Conservation (phyloP, 2,113 vertebrate genomes). For the Quiscalus mexicanus region DNA sequence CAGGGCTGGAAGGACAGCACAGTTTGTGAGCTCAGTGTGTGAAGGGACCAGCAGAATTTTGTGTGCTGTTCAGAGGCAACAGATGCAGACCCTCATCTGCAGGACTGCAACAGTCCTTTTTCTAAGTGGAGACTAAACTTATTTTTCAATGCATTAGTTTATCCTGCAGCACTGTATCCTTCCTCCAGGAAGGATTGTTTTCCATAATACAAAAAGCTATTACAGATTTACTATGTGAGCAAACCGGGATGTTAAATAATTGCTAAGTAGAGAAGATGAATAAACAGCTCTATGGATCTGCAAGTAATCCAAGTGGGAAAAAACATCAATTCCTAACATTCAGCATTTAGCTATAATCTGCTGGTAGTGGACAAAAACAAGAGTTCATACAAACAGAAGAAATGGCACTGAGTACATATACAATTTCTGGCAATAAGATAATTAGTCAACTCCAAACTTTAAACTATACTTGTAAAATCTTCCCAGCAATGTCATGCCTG, state of each 20-base stretch:
- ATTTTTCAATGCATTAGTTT: conserved; percentile 2
- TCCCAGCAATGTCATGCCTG: neutral
- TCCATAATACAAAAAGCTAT: conserved; percentile 15
- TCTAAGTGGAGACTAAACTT: neutral
- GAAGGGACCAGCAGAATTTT: neutral
- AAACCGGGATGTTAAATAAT: conserved; percentile 2
- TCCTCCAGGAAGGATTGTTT: neutral
- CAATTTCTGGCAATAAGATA: neutral
- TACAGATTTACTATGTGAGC: neutral
- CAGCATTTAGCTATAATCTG: neutral
- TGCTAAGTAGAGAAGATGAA: conserved; percentile 20
- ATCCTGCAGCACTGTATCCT: neutral
- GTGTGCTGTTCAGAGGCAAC: neutral
- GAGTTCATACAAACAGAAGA: neutral
- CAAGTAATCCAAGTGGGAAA: conserved; percentile 3
- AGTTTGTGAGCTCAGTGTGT: neutral
- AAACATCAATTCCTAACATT: neutral
- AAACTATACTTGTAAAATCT: neutral
- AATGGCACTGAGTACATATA: neutral
- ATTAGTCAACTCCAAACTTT: neutral
- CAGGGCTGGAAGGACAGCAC: neutral
- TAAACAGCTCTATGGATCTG: neutral
- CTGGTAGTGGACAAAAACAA: neutral
- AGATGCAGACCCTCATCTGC: neutral
- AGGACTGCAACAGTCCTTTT: neutral